Evolutionary conservation across 2,888 invertebrate species (phyloP).

Genomic region (Saturnia pavonia): DNA sequence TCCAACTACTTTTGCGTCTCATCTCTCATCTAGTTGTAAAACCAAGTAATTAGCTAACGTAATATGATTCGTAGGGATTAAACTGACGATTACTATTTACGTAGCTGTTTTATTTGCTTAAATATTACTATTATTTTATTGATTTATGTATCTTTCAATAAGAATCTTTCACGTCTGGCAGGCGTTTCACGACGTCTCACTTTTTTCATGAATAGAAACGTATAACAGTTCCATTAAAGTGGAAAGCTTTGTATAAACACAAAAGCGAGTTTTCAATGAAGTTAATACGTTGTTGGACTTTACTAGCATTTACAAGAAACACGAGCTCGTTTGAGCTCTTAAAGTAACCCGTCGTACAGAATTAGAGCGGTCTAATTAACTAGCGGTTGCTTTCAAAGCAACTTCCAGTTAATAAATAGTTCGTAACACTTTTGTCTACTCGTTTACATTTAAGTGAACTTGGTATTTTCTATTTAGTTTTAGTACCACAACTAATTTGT

Average conservation of each 20-base stretch:
- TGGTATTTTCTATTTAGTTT: neutral
- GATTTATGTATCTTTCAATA: too few species aligned
- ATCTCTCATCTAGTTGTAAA: too few species aligned
- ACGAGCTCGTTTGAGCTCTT: slow-evolving; percentile 4
- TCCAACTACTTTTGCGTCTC: too few species aligned
- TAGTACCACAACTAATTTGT: neutral
- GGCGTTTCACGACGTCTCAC: neutral
- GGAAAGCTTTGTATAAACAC: neutral
- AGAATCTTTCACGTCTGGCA: too few species aligned
- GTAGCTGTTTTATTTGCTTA: too few species aligned
- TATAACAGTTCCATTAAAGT: neutral
- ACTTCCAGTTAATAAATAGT: neutral
- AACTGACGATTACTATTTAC: too few species aligned
- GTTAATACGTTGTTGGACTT: slow-evolving; percentile 1
- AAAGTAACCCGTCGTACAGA: neutral
- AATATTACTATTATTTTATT: too few species aligned
- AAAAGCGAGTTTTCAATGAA: neutral
- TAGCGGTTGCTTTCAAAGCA: slow-evolving; percentile 1
- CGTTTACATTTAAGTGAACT: neutral
- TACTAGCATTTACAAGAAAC: slow-evolving; percentile 12
- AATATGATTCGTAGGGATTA: too few species aligned
- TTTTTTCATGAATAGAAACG: neutral
- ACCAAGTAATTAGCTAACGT: too few species aligned
- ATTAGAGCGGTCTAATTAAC: slow-evolving; percentile 2
- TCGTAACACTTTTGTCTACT: neutral